Conservation (phyloP, 37 sponge, comb jelly and placozoan genomes). For the Ianthella basta region DNA sequence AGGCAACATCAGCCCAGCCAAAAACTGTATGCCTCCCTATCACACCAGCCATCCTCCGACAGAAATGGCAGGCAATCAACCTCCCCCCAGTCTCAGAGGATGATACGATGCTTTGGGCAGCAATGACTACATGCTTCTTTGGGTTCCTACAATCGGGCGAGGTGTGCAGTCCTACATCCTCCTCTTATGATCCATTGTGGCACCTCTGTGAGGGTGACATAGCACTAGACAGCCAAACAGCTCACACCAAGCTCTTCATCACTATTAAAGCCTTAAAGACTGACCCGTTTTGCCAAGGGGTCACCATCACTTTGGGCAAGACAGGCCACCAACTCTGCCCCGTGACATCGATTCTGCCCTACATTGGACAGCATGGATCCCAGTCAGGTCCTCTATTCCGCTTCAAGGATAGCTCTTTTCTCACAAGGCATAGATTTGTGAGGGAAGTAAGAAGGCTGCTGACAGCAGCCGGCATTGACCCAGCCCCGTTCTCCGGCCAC, state of each 20-base stretch:
- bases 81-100: neutral
- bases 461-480: no score
- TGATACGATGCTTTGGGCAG: slow-evolving; percentile 28
- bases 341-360: neutral
- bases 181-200: neutral
- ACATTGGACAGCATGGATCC: neutral
- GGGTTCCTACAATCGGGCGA: slow-evolving; percentile 20
- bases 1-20: neutral
- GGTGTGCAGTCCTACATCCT: neutral
- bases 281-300: slow-evolving; percentile 31
- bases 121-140: slow-evolving; percentile 1
- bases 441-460: neutral
- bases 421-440: no score
- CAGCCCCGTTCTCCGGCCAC: slow-evolving; percentile 18
- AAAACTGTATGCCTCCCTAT: neutral
- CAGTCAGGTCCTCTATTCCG: slow-evolving; percentile 19
- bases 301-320: neutral
- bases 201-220: neutral
- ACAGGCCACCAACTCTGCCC: slow-evolving; percentile 23
- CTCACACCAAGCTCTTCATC: neutral
- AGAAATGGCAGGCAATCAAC: neutral
- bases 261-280: slow-evolving; percentile 23
- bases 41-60: slow-evolving; percentile 22
- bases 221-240: neutral
- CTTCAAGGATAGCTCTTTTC: neutral